phyloP scores from a whole-genome alignment of 2,797 vertebrate genomes.

The Oryzias sinensis region DNA sequence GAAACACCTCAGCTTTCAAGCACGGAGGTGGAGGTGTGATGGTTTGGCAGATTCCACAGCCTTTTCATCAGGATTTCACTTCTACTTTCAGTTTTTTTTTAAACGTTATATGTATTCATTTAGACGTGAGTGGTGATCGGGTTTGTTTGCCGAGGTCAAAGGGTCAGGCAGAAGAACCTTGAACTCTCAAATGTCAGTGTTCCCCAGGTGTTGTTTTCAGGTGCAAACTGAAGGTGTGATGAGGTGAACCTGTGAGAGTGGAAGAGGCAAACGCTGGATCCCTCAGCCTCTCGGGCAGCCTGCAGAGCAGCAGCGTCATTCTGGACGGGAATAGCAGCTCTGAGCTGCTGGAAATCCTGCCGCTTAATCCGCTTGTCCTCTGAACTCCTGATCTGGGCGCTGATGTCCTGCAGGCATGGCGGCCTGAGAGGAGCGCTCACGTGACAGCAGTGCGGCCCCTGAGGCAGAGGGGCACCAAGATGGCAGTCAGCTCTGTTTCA shows the following conservation, averaged over 20 bases:
- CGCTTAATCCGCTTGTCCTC: constrained; percentile 64
- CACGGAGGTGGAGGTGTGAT: too few relatives aligned
- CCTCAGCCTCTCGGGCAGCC: not conserved
- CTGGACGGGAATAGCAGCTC: constrained; percentile 62
- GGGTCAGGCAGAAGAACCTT: too few relatives aligned
- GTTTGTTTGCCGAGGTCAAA: too few relatives aligned
- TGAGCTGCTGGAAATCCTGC: constrained; percentile 61
- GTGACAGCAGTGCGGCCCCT: not conserved
- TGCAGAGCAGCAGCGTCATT: constrained; percentile 40
- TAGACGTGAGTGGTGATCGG: too few relatives aligned
- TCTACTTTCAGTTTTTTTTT: too few relatives aligned
- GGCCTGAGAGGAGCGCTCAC: constrained; percentile 4
- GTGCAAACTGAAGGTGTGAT: too few relatives aligned
- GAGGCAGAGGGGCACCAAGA: not conserved
- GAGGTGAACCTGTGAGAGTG: constrained; percentile 1
- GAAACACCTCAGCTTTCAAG: too few relatives aligned
- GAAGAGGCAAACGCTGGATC: constrained; percentile 1
- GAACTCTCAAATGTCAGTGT: too few relatives aligned
- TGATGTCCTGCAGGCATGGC: constrained; percentile 4
- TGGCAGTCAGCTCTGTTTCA: not conserved
- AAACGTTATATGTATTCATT: too few relatives aligned
- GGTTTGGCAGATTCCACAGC: too few relatives aligned
- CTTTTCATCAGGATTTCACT: too few relatives aligned
- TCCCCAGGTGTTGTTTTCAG: too few relatives aligned
- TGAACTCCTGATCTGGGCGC: constrained; percentile 39